These are phyloP conservation scores for Hyperoodon ampullatus DNA, from an alignment of 2,113 vertebrate species.

Conservation along the genomic window DNA sequence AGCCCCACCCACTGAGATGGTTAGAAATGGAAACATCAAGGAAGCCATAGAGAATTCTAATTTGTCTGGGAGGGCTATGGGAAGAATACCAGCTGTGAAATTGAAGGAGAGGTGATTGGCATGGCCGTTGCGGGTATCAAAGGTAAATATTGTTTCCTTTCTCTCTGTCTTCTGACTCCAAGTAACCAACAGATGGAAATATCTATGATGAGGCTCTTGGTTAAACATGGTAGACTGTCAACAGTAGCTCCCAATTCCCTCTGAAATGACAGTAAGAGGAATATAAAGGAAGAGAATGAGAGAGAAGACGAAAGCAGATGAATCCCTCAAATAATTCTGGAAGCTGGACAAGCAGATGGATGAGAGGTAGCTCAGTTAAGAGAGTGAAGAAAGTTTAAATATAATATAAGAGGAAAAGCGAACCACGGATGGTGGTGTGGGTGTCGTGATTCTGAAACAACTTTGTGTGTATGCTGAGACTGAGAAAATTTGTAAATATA, in stretches of 20 bases:
- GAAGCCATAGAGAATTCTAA: background rate
- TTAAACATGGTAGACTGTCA: background rate
- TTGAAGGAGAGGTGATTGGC: background rate
- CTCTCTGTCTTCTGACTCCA: background rate
- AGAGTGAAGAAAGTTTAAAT: slow-evolving; percentile 47
- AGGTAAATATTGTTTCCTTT: background rate
- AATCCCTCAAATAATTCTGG: background rate
- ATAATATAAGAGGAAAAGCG: background rate
- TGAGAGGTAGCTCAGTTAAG: slow-evolving; percentile 22
- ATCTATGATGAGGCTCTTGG: background rate
- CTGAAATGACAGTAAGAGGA: background rate
- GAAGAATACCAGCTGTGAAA: background rate
- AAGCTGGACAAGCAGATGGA: slow-evolving; percentile 56
- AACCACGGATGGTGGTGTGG: background rate
- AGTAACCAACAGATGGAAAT: background rate
- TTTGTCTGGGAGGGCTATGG: background rate
- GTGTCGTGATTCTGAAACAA: background rate
- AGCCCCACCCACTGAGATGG: background rate
- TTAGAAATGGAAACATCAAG: background rate
- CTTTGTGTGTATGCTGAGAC: background rate
- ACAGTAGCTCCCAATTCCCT: background rate
- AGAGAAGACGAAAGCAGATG: background rate
- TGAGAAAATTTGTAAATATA: slow-evolving; percentile 12
- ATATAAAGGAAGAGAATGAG: background rate
- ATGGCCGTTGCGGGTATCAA: background rate